Percentiles rank a stretch among this genome's conserved stretches.
Conservation (phyloP, 2,888 invertebrate species). For the Trachelus tabidus region DNA sequence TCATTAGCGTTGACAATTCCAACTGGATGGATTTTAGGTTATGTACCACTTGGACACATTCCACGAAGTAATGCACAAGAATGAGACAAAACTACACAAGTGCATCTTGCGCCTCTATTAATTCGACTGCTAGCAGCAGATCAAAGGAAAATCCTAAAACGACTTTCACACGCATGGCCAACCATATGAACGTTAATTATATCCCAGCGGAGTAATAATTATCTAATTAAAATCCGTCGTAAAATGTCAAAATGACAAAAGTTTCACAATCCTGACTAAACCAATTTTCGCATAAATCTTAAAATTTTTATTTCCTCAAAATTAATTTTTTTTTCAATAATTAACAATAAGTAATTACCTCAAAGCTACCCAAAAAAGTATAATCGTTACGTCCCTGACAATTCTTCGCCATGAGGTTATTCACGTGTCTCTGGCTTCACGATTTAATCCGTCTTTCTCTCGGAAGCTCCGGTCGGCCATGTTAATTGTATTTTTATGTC, state of each 20-base stretch:
- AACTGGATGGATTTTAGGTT: background rate
- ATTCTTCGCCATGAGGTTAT: background rate
- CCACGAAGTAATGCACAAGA: background rate
- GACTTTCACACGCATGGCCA: background rate
- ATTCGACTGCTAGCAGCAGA: background rate
- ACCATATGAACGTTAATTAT: background rate
- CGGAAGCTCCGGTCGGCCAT: background rate
- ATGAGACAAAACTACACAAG: background rate
- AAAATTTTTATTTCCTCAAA: too few relatives aligned
- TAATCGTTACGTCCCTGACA: background rate
- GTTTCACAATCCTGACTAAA: too few relatives aligned
- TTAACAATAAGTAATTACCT: too few relatives aligned
- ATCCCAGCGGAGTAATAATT: background rate
- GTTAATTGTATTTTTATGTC: background rate
- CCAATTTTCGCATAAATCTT: too few relatives aligned
- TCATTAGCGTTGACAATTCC: background rate
- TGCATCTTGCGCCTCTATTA: background rate
- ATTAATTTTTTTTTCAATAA: too few relatives aligned
- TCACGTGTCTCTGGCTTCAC: background rate
- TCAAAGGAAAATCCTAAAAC: background rate
- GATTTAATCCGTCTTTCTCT: background rate
- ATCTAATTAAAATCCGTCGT: background rate
- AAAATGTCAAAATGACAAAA: too few relatives aligned
- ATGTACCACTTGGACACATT: background rate
- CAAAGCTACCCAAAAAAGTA: too few relatives aligned